Evolutionary conservation across 2,888 invertebrate genomes (phyloP).

Genomic region (Quadroppia sp.): DNA sequence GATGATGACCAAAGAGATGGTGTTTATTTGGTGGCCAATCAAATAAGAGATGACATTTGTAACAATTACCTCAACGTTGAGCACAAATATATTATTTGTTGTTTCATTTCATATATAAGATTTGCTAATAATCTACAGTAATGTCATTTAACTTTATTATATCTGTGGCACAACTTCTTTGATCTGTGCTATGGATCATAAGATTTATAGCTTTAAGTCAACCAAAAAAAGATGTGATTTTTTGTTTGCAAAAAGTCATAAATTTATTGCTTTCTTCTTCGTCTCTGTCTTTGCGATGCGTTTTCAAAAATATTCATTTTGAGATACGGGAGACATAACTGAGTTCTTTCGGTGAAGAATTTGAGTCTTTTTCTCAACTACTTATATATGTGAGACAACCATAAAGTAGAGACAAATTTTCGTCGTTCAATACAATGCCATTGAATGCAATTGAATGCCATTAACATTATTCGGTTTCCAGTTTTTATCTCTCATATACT

Average conservation of each 20-base stretch:
- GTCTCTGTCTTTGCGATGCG: not conserved
- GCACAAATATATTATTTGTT: slow-evolving; percentile 30
- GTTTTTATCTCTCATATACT: slow-evolving; percentile 27
- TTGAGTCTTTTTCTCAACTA: not conserved
- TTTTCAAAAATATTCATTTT: slow-evolving; percentile 10
- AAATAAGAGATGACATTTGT: slow-evolving; percentile 30
- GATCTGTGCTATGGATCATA: slow-evolving; percentile 35
- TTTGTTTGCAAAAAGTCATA: slow-evolving; percentile 19
- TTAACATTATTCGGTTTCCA: slow-evolving; percentile 33
- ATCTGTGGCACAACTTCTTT: slow-evolving; percentile 3
- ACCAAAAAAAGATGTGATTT: slow-evolving; percentile 27
- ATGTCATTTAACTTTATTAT: slow-evolving; percentile 38
- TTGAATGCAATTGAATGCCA: slow-evolving; percentile 7
- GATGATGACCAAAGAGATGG: not conserved
- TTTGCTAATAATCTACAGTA: slow-evolving; percentile 30
- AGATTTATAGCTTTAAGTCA: slow-evolving; percentile 29
- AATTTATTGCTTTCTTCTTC: slow-evolving; percentile 18
- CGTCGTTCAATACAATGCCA: slow-evolving; percentile 5
- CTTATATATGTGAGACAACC: not conserved
- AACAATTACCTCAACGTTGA: slow-evolving; percentile 23
- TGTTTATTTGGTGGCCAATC: slow-evolving; percentile 24
- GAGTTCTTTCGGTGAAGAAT: not conserved
- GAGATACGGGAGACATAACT: not conserved
- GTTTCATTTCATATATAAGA: slow-evolving; percentile 17
- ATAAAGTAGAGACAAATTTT: not conserved